phyloP scores from a whole-genome alignment of 2,797 vertebrate species.

The Tamandua tetradactyla region DNA sequence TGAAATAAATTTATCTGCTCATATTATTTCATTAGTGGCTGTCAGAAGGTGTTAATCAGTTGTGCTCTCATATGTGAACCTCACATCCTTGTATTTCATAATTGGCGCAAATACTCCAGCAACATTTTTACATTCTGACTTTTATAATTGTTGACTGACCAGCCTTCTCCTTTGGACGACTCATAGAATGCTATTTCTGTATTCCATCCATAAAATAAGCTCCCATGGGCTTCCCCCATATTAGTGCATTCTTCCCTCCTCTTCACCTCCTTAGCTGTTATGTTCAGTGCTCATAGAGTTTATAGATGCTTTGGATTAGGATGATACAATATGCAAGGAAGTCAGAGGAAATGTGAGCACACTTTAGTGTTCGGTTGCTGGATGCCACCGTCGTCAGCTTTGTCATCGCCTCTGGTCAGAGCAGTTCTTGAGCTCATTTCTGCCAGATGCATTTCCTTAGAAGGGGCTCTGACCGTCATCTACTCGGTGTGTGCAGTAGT shows the following conservation, averaged over 20 bases:
- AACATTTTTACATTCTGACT: neutral
- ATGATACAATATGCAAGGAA: neutral
- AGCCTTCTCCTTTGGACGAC: neutral
- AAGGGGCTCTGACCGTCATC: neutral
- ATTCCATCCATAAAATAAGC: constrained; percentile 11
- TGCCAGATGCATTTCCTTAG: neutral
- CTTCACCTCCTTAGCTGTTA: neutral
- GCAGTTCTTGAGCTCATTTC: neutral
- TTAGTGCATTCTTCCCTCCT: neutral
- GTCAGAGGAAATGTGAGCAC: neutral
- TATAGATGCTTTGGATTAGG: neutral
- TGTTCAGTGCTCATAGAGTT: neutral
- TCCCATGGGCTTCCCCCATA: neutral
- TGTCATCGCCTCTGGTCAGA: neutral
- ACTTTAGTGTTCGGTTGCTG: neutral
- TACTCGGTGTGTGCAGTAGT: neutral
- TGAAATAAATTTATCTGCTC: constrained; percentile 1
- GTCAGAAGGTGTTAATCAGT: neutral
- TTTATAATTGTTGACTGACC: constrained; percentile 10
- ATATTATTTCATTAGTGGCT: constrained; percentile 22
- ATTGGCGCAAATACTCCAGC: neutral
- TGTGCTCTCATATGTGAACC: neutral
- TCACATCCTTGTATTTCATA: neutral
- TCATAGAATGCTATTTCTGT: neutral
- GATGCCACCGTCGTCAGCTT: neutral